Evolutionary conservation across 2,888 invertebrate genomes (phyloP), one percentile per base, ranked within the genome.

Genomic region (Lasioglossum oenotherae): DNA sequence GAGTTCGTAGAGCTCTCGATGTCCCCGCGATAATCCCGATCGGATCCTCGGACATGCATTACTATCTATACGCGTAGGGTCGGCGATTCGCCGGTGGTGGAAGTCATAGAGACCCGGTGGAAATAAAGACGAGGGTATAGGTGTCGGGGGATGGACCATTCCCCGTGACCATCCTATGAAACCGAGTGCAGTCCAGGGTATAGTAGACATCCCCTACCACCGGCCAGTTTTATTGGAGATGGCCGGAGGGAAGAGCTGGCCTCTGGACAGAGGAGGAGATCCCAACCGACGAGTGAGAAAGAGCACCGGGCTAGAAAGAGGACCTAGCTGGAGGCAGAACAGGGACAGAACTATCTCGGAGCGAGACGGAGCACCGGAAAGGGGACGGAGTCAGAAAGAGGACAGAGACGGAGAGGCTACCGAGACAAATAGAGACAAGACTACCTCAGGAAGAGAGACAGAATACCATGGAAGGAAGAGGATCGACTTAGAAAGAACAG

Each of bases 61-160:
- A 69, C 80, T 79, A 84, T 87, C 80, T 73, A 71, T 81, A 82
- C 78, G 74, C 81, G 71, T 12, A 71, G 71, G 71, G 71, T 64
- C 64, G 78, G 71, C 23, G n/a, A 84, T 75, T 72, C 78, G 78
- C 85, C 41, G 80, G 76, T 49, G 73, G 38, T 81, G 80, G 87
- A 87, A 90, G 87, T 89, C 90, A 81, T 90, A 85, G 89, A 91
- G 88, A 87, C 88, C 88, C 89, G 90, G 85, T 89, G 91, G 92
- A 93, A 92, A 94, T 94, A 93, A 94, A 94, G 93, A 93, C 92
- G 92, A 93, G 93, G 88, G 92, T 94, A 94, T 94, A 91, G 94
- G 93, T 94, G 94, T 92, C 93, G 91, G 91, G 93, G 94, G 94
- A 94, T 94, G 93, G 91, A 85, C 94, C 92, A 93, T 93, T 94